Evolutionary conservation across 2,797 vertebrate genomes (phyloP), one percentile per base, ranked within the genome.

Genomic region (Apogon talboti): DNA sequence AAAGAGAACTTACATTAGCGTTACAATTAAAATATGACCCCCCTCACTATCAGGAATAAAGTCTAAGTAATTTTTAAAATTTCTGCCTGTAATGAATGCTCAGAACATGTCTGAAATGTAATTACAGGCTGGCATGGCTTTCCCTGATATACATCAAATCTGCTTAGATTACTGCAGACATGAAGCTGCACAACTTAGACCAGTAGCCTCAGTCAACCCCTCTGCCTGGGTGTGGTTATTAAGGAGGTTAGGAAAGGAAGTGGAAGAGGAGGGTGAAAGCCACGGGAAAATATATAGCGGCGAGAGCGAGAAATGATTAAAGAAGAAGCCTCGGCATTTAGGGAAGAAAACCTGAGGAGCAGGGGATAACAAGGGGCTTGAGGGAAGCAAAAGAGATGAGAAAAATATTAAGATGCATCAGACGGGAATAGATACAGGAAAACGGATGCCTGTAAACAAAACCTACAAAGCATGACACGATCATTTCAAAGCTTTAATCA

Each of bases 71-170:
- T 73, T 66, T 59, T 11, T 1, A 68, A 70, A 71, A 78, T 70
- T 6, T 71, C 33, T 63, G 64, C 57, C 63, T 70, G 68, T 52
- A 62, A 54, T 47, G 18, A 78, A 68, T 56, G 60, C 53, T 65
- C 59, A 49, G 70, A 82, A 84, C 66, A 79, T 66, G 60, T 50
- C 58, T 60, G 19, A 75, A 76, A 82, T 84, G 28, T 35, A 59
- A 87, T 87, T 71, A 72, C 2, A 46, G 56, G 50, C 61, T 75
- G 74, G 62, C 76, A 75, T 56, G 50, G 33, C 48, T 10, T 51
- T 55, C 50, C 40, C 69, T 74, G 81, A 79, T 82, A 71, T 54
- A 67, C 64, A 85, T 89, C 84, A 78, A 16, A 74, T 87, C 77
- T 76, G 48, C 51, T 87, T 66, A 61, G 53, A 84, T 89, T 62